Conservation (phyloP, 1,140 invertebrate genomes). For the Brachionus rotundiformis region DNA sequence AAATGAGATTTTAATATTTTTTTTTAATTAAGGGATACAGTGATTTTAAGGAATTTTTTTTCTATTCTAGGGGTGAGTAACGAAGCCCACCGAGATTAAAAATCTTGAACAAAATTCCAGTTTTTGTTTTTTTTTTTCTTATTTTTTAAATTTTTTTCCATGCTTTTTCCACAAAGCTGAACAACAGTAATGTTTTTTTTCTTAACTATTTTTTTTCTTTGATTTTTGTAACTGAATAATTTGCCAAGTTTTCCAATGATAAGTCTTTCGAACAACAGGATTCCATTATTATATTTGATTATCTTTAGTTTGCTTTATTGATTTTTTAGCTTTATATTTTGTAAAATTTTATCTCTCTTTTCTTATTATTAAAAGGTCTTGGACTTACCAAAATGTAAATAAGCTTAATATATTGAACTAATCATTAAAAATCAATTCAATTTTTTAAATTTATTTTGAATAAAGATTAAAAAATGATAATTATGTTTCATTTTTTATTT, state of each 20-base stretch:
- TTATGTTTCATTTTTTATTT: background rate
- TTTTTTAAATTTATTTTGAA: conserved; percentile 23
- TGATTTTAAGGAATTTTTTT: conserved; percentile 13
- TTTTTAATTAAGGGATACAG: background rate
- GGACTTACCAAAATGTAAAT: conserved; percentile 7
- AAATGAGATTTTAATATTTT: conserved; percentile 34
- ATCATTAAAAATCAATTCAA: conserved; percentile 17
- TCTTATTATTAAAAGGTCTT: background rate
- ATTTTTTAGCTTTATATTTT: conserved; percentile 18
- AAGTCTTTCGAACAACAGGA: conserved; percentile 17
- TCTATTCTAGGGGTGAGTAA: background rate
- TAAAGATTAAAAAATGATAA: background rate
- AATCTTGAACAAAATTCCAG: conserved; percentile 36
- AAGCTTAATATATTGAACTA: conserved; percentile 1
- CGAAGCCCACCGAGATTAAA: conserved; percentile 38
- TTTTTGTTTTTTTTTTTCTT: background rate
- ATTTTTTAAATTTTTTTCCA: background rate
- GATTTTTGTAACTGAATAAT: conserved; percentile 34
- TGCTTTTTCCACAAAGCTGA: background rate
- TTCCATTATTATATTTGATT: background rate
- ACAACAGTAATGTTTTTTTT: conserved; percentile 11
- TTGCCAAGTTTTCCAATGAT: conserved; percentile 26
- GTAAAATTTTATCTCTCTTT: background rate
- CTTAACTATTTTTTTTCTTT: background rate
- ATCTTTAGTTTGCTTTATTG: conserved; percentile 9